phyloP scores from a whole-genome alignment of 2,113 vertebrate genomes.

The Gyps fulvus region DNA sequence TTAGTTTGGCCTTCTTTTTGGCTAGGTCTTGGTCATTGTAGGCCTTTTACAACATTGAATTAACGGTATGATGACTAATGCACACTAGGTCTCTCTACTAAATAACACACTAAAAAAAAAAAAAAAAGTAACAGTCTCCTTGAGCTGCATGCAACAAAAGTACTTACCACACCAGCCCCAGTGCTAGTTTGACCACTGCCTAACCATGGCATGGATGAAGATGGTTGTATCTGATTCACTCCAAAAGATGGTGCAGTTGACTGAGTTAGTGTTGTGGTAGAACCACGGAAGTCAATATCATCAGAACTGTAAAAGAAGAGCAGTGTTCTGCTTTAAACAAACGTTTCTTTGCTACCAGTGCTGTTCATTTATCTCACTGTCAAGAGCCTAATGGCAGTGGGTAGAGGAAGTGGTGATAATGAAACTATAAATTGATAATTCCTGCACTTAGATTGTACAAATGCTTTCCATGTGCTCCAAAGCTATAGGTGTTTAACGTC shows the following conservation, averaged over 20 bases:
- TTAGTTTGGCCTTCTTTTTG: background rate
- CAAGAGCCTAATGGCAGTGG: background rate
- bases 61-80: background rate
- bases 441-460: background rate
- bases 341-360: background rate
- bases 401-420: background rate
- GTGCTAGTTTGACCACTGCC: conserved; percentile 96
- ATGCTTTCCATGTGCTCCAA: background rate
- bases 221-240: conserved; percentile 81
- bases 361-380: background rate
- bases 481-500: background rate
- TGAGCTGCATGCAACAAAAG: background rate
- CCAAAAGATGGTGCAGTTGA: conserved; percentile 77
- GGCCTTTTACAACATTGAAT: background rate
- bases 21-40: background rate
- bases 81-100: background rate
- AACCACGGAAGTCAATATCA: conserved; percentile 91
- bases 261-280: conserved; percentile 90
- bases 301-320: conserved; percentile 83
- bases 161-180: conserved; percentile 91
- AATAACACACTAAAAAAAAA: background rate
- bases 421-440: background rate
- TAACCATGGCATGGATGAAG: conserved; percentile 93
- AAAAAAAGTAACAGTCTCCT: background rate
- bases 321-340: background rate